Evolutionary conservation across 2,113 vertebrate genomes (phyloP), one percentile per base, ranked within the genome.

Genomic region (Seriola aureovittata): DNA sequence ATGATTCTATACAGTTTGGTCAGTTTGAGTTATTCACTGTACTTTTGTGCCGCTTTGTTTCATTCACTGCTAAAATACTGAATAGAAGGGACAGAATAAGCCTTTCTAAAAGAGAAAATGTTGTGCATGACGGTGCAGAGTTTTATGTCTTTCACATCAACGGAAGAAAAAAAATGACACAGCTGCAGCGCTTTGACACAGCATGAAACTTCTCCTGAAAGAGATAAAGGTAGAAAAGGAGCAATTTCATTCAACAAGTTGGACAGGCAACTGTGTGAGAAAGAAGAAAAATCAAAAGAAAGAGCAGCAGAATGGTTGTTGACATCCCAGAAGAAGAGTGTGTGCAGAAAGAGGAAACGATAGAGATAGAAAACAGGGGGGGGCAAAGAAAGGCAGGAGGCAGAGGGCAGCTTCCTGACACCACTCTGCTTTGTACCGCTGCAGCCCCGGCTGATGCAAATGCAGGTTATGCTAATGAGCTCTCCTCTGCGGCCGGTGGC

Each of bases 401-500:
- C 63, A 63, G 63, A 63, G 67, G 80, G 75, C 68, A 17, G 29
- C 71, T 80, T 82, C 75, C 80, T 75, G 72, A 93, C 91, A 89
- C 81, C 60, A 64, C 74, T 72, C 25, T 40, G 67, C 91, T 89
- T 91, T 90, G 84, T 93, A 1, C 42, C 11, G 29, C 73, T 4
- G 63, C 58, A 5, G 70, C 42, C 44, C 55, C 50, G 19, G 46
- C 32, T 76, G 54, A 94, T 93, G 93, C 91, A 67, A 92, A 93
- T 92, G 44, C 8, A 0, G 7, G 9, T 75, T 82, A 92, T 93
- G 93, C 86, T 88, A 93, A 95, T 90, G 75, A 72, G 23, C 8
- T 11, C 14, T 40, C 44, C 63, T 48, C 64, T 34, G 32, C 23
- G 46, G 69, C 76, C 69, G 3, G 50, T 25, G 66, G 82, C 50